These are phyloP conservation scores for Sarcophaga peregrina DNA, from an alignment of 1,140 invertebrate species.

Conservation along the genomic window DNA sequence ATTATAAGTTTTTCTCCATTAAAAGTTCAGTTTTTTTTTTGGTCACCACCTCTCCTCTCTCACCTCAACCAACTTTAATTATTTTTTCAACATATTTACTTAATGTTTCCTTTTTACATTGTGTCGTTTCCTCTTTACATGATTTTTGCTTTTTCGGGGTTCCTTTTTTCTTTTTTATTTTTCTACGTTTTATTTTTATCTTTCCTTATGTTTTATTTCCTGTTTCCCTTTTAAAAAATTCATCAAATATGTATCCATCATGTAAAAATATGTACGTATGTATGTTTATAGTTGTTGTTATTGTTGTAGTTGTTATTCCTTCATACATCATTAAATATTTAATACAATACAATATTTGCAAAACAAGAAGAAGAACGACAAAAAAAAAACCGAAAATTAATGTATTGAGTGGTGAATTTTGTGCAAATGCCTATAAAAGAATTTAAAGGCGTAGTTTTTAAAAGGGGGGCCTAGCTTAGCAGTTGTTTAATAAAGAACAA, in stretches of 20 bases:
- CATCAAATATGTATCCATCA: neutral
- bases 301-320: neutral
- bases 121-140: too few species aligned
- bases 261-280: neutral
- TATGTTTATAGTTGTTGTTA: too few species aligned
- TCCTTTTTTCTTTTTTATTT: neutral
- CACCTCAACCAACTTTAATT: neutral
- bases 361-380: too few species aligned
- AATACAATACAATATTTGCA: neutral
- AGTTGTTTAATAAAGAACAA: too few species aligned
- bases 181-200: neutral
- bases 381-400: neutral
- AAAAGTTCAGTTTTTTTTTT: too few species aligned
- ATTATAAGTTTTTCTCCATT: too few species aligned
- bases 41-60: too few species aligned
- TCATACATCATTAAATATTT: slow-evolving; percentile 10
- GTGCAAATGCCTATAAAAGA: neutral
- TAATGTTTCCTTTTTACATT: slow-evolving; percentile 10
- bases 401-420: neutral
- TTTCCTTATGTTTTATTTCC: slow-evolving; percentile 9
- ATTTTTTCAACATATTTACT: neutral
- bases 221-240: neutral
- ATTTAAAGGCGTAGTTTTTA: neutral
- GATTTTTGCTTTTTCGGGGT: neutral
- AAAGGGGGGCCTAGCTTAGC: neutral